Percentiles rank a stretch among this genome's conserved stretches.
Evolutionary conservation across 2,797 vertebrate species (phyloP).

Genomic region (Toxotes lorentzi): DNA sequence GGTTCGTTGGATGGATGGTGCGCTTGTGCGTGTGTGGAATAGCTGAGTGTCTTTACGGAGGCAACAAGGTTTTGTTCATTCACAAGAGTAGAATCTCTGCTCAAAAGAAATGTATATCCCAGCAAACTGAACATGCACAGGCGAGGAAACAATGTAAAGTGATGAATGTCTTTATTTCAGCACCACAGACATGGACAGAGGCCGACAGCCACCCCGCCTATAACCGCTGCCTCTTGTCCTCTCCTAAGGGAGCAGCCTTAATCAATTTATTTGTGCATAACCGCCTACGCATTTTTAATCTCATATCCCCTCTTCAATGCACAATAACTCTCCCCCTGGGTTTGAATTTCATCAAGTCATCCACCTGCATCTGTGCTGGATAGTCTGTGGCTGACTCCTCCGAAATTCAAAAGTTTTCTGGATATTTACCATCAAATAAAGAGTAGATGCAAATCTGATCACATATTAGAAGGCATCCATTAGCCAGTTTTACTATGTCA

Average conservation of each 20-base stretch:
- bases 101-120: background rate
- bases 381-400: slow-evolving; percentile 27
- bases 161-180: slow-evolving; percentile 83
- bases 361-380: slow-evolving; percentile 19
- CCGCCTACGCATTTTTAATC: background rate
- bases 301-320: background rate
- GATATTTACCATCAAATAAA: slow-evolving; percentile 29
- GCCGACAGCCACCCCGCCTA: slow-evolving; percentile 59
- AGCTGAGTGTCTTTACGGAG: slow-evolving; percentile 32
- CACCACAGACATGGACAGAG: slow-evolving; percentile 89
- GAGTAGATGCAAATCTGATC: background rate
- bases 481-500: background rate
- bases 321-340: background rate
- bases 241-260: slow-evolving; percentile 14
- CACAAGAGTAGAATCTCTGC: background rate
- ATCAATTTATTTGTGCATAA: background rate
- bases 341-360: slow-evolving; percentile 29
- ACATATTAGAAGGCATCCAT: background rate
- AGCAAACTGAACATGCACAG: slow-evolving; percentile 4
- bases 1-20: slow-evolving; percentile 46
- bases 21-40: slow-evolving; percentile 65
- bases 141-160: background rate
- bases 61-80: slow-evolving; percentile 28
- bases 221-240: slow-evolving; percentile 21
- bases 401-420: slow-evolving; percentile 47